These are phyloP conservation scores for Coturnix japonica DNA, from an alignment of 2,113 vertebrate genomes.

Conservation along the genomic window DNA sequence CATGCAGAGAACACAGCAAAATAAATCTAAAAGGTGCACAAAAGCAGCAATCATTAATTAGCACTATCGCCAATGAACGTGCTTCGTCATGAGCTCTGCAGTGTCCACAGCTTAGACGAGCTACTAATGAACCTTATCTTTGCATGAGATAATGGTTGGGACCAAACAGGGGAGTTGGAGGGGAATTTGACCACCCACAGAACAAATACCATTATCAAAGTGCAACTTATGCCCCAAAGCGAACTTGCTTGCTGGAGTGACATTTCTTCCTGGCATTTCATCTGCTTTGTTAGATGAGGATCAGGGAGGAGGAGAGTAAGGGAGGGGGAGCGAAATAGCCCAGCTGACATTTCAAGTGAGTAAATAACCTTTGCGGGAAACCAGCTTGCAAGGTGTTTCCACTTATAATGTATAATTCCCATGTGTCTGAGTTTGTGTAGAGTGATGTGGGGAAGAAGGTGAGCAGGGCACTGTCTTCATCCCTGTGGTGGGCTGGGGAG, in stretches of 20 bases:
- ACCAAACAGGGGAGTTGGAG: conserved; percentile 49
- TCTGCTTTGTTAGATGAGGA: conserved; percentile 48
- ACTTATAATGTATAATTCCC: neutral
- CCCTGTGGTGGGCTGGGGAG: neutral
- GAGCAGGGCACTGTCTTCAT: neutral
- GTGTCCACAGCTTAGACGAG: conserved; percentile 52
- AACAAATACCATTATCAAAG: conserved; percentile 70
- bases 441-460: neutral
- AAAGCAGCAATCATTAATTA: conserved; percentile 2
- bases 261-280: conserved; percentile 62
- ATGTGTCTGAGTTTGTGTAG: fast-evolving
- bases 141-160: conserved; percentile 60
- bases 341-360: conserved; percentile 40
- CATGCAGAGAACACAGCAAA: neutral
- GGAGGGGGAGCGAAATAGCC: neutral
- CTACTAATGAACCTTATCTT: conserved; percentile 73
- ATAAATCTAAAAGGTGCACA: neutral
- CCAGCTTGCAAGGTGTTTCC: neutral
- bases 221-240: conserved; percentile 58
- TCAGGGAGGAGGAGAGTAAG: conserved; percentile 20
- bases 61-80: neutral
- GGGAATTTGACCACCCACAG: conserved; percentile 74
- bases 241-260: conserved; percentile 34
- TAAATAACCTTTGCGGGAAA: neutral
- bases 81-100: conserved; percentile 31